Evolutionary conservation across 2,797 vertebrate genomes (phyloP), one percentile per base, ranked within the genome.

Genomic region (Pipistrellus pipistrellus): DNA sequence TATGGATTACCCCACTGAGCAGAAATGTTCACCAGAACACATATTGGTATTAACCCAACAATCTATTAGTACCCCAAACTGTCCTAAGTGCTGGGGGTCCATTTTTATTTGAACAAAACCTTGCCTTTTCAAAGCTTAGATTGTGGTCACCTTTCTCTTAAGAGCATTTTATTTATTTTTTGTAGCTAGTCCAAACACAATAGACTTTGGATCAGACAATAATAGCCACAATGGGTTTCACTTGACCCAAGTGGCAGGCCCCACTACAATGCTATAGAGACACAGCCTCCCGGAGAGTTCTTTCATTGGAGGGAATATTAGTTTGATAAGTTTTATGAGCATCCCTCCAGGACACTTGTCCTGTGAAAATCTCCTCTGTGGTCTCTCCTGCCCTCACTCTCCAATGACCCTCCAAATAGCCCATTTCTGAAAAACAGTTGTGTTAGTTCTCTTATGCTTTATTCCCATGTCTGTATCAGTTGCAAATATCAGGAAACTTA

Each of bases 401-500:
- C 85, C 68, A 77, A 69, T 51, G 38, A 66, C 23, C 30, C 13
- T 76, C 59, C 51, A 9, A 46, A 12, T 12, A 25, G 17, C 0
- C 5, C 6, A 38, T 94, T 87, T 20, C 68, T 51, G 6, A 91
- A 96, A 95, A 90, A n/a, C n/a, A 46, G 27, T 62, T 72, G 2
- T 13, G 8, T 32, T 44, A 1, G 68, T 86, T 81, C 53, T 78
- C 48, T 6, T 14, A 73, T 62, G 21, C 66, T 57, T 94, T 73
- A 82, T 76, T 30, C 48, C 3, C 2, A 77, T 6, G 62, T 83
- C 88, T 81, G 4, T 41, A 25, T 66, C 21, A 78, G 44, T 81
- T 66, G 25, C 7, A 92, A 51, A 38, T 35, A 84, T 23, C 15
- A 78, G 23, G 35, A 2, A 73, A 38, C 0, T 69, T 72, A 88